Evolutionary conservation across 2,888 invertebrate genomes (phyloP), one percentile per base, ranked within the genome.

Genomic region (Thalpophila matura): DNA sequence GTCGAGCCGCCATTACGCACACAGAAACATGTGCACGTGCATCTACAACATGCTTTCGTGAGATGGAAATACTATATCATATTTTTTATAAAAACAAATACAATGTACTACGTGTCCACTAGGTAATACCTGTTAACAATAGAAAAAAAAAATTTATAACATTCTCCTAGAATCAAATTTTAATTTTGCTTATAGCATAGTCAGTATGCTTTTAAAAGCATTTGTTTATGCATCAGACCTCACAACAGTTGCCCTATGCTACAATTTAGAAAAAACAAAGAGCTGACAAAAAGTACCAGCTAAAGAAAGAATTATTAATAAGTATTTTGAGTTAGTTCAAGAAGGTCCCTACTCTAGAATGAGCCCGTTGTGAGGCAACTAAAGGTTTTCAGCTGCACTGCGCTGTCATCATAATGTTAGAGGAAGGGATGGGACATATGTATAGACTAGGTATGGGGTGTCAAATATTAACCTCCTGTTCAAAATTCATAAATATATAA

Each of bases 371-470:
- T 85, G 89, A 90, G 89, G 74, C 86, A 89, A 91, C 91, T 79
- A 82, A 86, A 78, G 86, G 89, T 89, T 87, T 88, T 94, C 94
- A 89, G 94, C 84, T 94, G 94, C 94, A 94, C 94, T 94, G 94
- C 94, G 85, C 74, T 93, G 65, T 91, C 94, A 94, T 94, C 94
- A 94, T 69, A 58, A 35, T 65, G 46, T 45, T 45, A 20, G 45
- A 22, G 20, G 35, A 37, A 33, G n/a, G 12, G 33, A 38, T 7
- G n/a, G n/a, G 20, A n/a, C n/a, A n/a, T n/a, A n/a, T n/a, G n/a
- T n/a, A n/a, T n/a, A n/a, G n/a, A n/a, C n/a, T n/a, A n/a, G 24
- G 14, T 35, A 3, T 14, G 22, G 14, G 1, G 4, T 9, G 14
- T 20, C 9, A 3, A 9, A n/a, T 14, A 6, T 7, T 29, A 51